These are phyloP conservation scores for Plectropomus leopardus DNA, from an alignment of 2,113 vertebrate genomes.

Conservation along the genomic window DNA sequence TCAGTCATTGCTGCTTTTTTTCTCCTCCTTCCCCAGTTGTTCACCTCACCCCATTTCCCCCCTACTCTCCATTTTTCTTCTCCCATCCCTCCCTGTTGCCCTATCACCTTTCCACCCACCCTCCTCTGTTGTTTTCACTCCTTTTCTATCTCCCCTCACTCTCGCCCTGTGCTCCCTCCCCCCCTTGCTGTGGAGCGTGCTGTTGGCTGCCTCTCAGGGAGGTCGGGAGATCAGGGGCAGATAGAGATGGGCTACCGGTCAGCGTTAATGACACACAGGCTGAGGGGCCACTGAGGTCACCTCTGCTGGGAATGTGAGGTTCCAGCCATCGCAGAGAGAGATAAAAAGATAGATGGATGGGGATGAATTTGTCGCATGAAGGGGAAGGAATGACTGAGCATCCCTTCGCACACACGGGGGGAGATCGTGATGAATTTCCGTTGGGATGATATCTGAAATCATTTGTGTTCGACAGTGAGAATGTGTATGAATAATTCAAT, in stretches of 20 bases:
- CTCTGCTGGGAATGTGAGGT: conserved; percentile 64
- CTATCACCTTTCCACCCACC: conserved; percentile 26
- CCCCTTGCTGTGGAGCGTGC: conserved; percentile 15
- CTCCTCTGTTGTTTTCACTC: conserved; percentile 15
- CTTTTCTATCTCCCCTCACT: conserved; percentile 21
- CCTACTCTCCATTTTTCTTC: conserved; percentile 10
- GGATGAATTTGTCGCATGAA: conserved; percentile 39
- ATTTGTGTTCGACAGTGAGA: conserved; percentile 52
- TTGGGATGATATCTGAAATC: conserved; percentile 58
- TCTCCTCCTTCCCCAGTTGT: neutral
- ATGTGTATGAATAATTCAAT: conserved; percentile 70
- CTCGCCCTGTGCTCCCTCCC: conserved; percentile 12
- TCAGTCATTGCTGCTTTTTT: conserved; percentile 29
- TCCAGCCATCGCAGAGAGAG: conserved; percentile 51
- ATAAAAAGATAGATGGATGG: conserved; percentile 62
- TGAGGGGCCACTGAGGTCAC: conserved; percentile 74
- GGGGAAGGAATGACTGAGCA: conserved; percentile 56
- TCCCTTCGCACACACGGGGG: conserved; percentile 23
- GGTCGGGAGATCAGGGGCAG: conserved; percentile 75
- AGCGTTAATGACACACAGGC: conserved; percentile 81
- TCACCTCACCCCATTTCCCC: conserved; percentile 14
- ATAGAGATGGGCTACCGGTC: conserved; percentile 81
- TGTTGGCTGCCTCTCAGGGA: conserved; percentile 70
- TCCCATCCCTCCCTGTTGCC: conserved; percentile 10
- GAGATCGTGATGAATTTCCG: conserved; percentile 55